Evolutionary conservation across 2,888 invertebrate species (phyloP), one percentile per base, ranked within the genome.

Genomic region (Tetragonisca angustula): DNA sequence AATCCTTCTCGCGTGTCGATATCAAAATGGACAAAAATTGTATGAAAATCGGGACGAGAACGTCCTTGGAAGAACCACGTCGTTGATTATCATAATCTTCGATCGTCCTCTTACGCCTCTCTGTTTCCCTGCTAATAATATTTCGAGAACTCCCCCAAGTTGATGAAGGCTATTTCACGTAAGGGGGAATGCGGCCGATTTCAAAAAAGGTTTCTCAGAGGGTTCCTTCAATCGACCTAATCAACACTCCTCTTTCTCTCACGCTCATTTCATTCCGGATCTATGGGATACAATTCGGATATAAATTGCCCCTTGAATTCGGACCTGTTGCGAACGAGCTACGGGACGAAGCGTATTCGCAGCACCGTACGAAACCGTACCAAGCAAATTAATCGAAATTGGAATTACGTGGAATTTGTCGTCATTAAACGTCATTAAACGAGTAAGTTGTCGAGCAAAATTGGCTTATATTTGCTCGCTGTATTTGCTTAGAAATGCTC

Each of bases 81-180:
- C 43, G 43, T 11, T 11, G 70, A 71, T 76, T 79, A 79, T 62
- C 62, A 75, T 77, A 75, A 19, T 77, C n/a, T 32, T 56, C 19
- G 69, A 24, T 17, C 15, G 49, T 49, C 6, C 49, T 50, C n/a
- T 19, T 70, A 43, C 11, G 43, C 56, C 27, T 52, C 17, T 52
- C 65, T 70, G 21, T 70, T 76, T 70, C n/a, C 56, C 24, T 1
- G 49, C 4, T 68, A 64, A 67, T 71, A 80, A 71, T 80, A 27
- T 79, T 83, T 77, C 61, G 21, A 59, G 61, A 61, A 15, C 19
- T 56, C 32, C 74, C 72, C 74, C 50, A 24, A 62, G 62, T 80
- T 80, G 77, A 85, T 77, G 77, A 80, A 80, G 71, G 80, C 77
- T 80, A 77, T 80, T 85, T 75, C 64, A 71, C 75, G 59, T 75